These are phyloP conservation scores for Bombyx mandarina DNA, from an alignment of 1,140 invertebrate species.

Conservation along the genomic window DNA sequence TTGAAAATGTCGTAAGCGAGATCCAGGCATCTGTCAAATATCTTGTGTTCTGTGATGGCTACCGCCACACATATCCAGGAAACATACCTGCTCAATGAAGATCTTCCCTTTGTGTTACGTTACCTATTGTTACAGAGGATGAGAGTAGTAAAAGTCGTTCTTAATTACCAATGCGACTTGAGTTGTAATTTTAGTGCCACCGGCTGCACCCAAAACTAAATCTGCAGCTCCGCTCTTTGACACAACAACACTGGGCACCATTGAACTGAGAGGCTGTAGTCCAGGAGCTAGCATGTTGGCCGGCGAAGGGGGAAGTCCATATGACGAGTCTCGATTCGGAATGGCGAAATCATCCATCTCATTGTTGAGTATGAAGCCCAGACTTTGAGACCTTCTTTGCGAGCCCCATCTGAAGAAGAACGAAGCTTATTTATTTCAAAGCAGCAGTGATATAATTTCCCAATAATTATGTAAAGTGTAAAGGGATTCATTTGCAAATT, in stretches of 20 bases:
- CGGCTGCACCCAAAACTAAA: constrained; percentile 87
- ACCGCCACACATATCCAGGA: background rate
- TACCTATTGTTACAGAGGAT: background rate
- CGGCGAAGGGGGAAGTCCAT: constrained; percentile 83
- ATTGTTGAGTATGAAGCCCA: constrained; percentile 94
- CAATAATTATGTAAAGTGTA: too few relatives aligned
- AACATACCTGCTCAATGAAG: background rate
- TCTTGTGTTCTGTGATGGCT: too few relatives aligned
- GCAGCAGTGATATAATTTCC: too few relatives aligned
- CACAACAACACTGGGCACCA: constrained; percentile 87
- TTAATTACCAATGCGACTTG: constrained; percentile 77
- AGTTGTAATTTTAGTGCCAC: constrained; percentile 91
- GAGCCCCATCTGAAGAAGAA: constrained; percentile 78
- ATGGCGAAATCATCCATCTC: constrained; percentile 97
- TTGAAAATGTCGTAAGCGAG: too few relatives aligned
- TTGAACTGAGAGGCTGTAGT: constrained; percentile 92
- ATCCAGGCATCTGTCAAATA: too few relatives aligned
- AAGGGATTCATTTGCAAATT: too few relatives aligned
- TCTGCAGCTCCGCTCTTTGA: constrained; percentile 75
- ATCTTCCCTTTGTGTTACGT: background rate
- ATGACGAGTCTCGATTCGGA: constrained; percentile 83
- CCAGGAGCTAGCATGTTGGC: constrained; percentile 85
- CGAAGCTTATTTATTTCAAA: too few relatives aligned
- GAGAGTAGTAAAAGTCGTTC: background rate
- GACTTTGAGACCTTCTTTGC: constrained; percentile 77